A percentile compares a stretch with the other conserved stretches of the same genome.
Conservation (phyloP, 1,140 invertebrate genomes). For the Hypothenemus hampei region DNA sequence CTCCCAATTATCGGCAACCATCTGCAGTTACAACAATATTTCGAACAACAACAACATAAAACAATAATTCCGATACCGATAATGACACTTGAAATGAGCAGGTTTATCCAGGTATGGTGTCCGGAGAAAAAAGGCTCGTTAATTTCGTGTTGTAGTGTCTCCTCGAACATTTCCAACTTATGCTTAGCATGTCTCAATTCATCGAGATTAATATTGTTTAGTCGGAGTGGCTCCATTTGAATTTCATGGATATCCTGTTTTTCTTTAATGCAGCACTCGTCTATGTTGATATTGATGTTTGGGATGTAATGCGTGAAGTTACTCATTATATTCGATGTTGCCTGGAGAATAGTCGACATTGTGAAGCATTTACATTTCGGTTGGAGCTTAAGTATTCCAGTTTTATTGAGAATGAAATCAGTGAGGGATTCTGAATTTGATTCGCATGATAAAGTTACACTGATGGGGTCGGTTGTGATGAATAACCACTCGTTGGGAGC, state of each 20-base stretch:
- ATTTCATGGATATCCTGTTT: background rate
- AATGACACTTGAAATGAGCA: background rate
- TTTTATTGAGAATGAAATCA: conserved; percentile 4
- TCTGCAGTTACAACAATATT: conserved; percentile 4
- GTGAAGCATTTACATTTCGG: conserved; percentile 21
- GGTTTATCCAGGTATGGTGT: background rate
- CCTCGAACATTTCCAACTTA: conserved; percentile 1
- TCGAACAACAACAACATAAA: too few relatives aligned
- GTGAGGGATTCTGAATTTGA: background rate
- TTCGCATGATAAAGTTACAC: conserved; percentile 3
- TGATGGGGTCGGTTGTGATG: background rate
- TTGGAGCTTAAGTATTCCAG: conserved; percentile 6
- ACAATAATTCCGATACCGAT: background rate
- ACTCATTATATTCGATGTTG: conserved; percentile 1
- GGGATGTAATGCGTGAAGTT: conserved; percentile 18
- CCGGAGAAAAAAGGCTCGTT: background rate
- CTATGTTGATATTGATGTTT: conserved; percentile 9
- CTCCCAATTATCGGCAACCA: conserved; percentile 4
- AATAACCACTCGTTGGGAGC: conserved; percentile 10
- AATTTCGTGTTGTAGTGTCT: background rate
- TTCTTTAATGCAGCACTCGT: conserved; percentile 8
- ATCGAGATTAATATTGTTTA: conserved; percentile 5
- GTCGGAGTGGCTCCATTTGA: conserved; percentile 13
- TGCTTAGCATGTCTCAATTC: conserved; percentile 2
- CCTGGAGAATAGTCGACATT: conserved; percentile 9